Percentiles rank a stretch among this genome's conserved stretches.
Conservation (phyloP, 1,140 invertebrate species). For the Eulimnadia texana region DNA sequence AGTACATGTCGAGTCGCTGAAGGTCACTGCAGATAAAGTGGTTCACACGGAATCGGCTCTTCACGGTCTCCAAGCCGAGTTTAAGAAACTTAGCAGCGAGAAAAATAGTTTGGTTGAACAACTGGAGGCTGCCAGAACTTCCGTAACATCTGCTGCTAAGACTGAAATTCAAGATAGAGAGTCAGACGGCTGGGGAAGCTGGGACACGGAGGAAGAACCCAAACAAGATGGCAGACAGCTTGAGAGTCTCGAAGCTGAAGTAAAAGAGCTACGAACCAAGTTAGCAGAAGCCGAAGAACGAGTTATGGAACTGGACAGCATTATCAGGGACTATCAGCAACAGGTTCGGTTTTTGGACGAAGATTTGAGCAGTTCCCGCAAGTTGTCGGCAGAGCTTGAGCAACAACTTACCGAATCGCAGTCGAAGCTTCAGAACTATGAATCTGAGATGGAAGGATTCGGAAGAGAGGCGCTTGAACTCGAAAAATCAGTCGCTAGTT, state of each 20-base stretch:
- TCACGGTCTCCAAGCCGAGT: too few species aligned
- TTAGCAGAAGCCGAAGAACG: background rate
- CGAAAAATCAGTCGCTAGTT: background rate
- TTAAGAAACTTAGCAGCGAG: background rate
- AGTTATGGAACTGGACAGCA: background rate
- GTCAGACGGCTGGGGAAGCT: background rate
- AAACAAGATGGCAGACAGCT: background rate
- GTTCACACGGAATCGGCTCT: background rate
- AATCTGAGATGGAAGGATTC: background rate
- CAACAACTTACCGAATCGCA: too few species aligned
- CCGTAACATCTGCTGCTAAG: too few species aligned
- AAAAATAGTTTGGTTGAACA: background rate
- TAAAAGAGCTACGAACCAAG: background rate
- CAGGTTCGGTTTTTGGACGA: too few species aligned
- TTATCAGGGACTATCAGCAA: background rate
- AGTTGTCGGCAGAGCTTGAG: too few species aligned
- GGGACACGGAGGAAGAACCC: background rate
- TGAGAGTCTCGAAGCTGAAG: background rate
- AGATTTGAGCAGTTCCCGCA: too few species aligned
- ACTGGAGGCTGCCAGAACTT: background rate
- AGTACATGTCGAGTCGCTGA: background rate
- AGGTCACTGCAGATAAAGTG: conserved; percentile 2
- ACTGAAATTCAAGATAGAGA: too few species aligned
- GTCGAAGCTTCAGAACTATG: background rate
- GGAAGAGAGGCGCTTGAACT: background rate